Evolutionary conservation across 2,797 vertebrate species (phyloP).

Genomic region (Pseudopleuronectes americanus): DNA sequence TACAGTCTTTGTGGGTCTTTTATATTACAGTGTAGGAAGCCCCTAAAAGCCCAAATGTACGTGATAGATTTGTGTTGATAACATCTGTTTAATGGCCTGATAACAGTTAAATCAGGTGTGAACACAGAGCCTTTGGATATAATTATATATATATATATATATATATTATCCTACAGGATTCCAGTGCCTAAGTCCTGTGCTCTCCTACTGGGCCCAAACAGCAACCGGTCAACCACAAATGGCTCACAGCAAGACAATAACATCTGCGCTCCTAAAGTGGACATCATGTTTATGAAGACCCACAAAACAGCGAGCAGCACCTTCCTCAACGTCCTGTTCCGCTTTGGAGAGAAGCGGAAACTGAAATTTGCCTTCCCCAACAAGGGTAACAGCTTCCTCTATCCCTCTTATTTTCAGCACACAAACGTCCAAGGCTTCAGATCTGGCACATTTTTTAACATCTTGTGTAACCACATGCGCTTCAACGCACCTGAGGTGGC

Average conservation of each 20-base stretch:
- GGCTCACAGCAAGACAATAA: constrained; percentile 15
- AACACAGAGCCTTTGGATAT: too few relatives aligned
- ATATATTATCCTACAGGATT: constrained; percentile 68
- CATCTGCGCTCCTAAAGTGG: constrained; percentile 81
- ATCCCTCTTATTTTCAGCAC: constrained; percentile 86
- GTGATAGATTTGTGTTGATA: too few relatives aligned
- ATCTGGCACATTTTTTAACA: constrained; percentile 89
- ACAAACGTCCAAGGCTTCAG: constrained; percentile 86
- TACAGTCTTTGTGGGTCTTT: too few relatives aligned
- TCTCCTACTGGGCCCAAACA: constrained; percentile 31
- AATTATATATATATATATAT: background rate
- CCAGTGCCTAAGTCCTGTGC: constrained; percentile 82
- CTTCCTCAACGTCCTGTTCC: constrained; percentile 92
- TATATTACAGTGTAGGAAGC: too few relatives aligned
- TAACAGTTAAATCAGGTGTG: too few relatives aligned
- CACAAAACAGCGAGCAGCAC: constrained; percentile 95
- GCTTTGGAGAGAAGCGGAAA: constrained; percentile 89
- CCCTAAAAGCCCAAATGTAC: too few relatives aligned
- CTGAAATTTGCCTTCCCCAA: constrained; percentile 90
- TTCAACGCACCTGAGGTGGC: constrained; percentile 88
- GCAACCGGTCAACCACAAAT: constrained; percentile 27
- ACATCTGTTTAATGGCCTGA: too few relatives aligned
- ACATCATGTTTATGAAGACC: constrained; percentile 94
- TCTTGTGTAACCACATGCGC: constrained; percentile 94
- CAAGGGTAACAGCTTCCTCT: constrained; percentile 89